These are phyloP conservation scores for Panopea generosa DNA, from an alignment of 2,888 invertebrate genomes.

Conservation along the genomic window DNA sequence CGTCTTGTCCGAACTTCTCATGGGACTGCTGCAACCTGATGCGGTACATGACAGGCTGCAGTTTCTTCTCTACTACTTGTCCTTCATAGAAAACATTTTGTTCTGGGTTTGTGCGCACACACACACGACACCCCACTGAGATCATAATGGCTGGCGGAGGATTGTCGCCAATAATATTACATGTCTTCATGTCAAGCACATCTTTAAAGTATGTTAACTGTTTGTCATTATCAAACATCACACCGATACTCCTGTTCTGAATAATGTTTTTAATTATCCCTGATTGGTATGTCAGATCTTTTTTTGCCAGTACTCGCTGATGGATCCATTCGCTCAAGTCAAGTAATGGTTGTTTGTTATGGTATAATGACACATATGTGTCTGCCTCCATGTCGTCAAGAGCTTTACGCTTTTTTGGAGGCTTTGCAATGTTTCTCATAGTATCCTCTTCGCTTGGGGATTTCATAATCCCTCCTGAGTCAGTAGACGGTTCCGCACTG, in stretches of 20 bases:
- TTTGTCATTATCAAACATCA: conserved; percentile 93
- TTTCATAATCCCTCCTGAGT: conserved; percentile 39
- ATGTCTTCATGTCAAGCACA: conserved; percentile 91
- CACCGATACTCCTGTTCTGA: conserved; percentile 89
- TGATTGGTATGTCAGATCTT: conserved; percentile 91
- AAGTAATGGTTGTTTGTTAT: conserved; percentile 84
- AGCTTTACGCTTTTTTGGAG: conserved; percentile 95
- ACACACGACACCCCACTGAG: conserved; percentile 92
- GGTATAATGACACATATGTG: conserved; percentile 45
- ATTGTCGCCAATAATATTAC: conserved; percentile 96
- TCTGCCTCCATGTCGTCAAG: conserved; percentile 79
- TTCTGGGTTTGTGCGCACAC: conserved; percentile 87
- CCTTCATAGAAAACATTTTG: conserved; percentile 93
- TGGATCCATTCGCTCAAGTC: conserved; percentile 97
- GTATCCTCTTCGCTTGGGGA: conserved; percentile 64
- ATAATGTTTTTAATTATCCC: conserved; percentile 91
- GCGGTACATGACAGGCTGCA: conserved; percentile 89
- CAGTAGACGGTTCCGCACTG: conserved; percentile 18
- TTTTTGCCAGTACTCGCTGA: conserved; percentile 95
- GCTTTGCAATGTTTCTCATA: conserved; percentile 87
- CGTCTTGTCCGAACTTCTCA: conserved; percentile 62
- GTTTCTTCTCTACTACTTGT: conserved; percentile 89
- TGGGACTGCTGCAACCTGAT: conserved; percentile 87
- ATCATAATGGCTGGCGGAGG: conserved; percentile 93
- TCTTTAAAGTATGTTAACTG: conserved; percentile 89